These are phyloP conservation scores for Xanthia icteritia DNA, from an alignment of 2,888 invertebrate genomes.

Conservation along the genomic window DNA sequence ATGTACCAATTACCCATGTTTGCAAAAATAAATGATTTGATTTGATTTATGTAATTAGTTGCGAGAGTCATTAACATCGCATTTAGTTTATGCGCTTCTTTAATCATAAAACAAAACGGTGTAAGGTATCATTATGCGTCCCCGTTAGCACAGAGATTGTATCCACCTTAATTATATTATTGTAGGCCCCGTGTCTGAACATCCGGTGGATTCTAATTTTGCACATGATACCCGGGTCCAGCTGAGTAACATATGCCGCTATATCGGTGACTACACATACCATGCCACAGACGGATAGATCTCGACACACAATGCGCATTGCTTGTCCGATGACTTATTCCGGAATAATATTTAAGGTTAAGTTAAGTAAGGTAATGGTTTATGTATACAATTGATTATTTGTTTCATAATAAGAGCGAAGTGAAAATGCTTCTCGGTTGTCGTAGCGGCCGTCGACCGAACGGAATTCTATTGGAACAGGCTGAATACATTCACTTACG, in stretches of 20 bases:
- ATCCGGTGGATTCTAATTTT: slow-evolving; percentile 23
- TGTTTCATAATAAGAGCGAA: background rate
- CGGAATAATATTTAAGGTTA: background rate
- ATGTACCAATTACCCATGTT: too few species aligned
- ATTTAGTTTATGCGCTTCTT: background rate
- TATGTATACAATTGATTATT: background rate
- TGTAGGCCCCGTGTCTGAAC: slow-evolving; percentile 5
- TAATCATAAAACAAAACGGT: slow-evolving; percentile 7
- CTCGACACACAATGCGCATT: background rate
- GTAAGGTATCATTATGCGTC: slow-evolving; percentile 1
- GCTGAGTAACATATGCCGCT: background rate
- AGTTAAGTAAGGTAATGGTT: too few species aligned
- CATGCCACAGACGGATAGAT: too few species aligned
- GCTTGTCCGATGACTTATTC: background rate
- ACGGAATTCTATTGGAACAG: background rate
- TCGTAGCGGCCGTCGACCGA: background rate
- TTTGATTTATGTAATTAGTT: background rate
- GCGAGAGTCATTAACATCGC: background rate
- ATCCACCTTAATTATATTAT: slow-evolving; percentile 30
- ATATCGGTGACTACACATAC: background rate
- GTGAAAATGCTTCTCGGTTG: background rate
- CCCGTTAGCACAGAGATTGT: slow-evolving; percentile 13
- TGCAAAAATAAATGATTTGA: too few species aligned
- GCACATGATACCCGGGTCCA: too few species aligned
- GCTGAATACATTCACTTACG: background rate